Evolutionary conservation across 2,113 vertebrate genomes (phyloP), one percentile per base, ranked within the genome.

Genomic region (Cyprinodon brontotheroides): DNA sequence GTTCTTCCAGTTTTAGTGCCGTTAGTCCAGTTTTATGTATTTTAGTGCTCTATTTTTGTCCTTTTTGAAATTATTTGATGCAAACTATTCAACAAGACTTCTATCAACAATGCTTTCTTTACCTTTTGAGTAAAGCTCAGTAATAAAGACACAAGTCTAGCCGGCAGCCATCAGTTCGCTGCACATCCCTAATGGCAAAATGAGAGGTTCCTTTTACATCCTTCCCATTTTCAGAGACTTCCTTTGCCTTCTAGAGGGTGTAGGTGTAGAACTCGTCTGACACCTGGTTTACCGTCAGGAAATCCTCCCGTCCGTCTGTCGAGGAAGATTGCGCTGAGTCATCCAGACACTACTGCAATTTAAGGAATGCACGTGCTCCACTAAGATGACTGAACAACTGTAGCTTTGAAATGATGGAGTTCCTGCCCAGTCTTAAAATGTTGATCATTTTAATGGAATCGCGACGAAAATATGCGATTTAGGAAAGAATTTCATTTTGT

Each of bases 191-290:
- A 69, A 79, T 15, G 22, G 37, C 22, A 14, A 82, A 78, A 83
- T 72, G 59, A 84, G 2, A 74, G 63, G 60, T 66, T 53, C 61
- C 48, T 37, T 76, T 72, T 12, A 71, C 39, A 78, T 29, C 37
- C 60, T 61, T 74, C 53, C 72, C 61, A 64, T 40, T 38, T 61
- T 41, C 37, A 1, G 57, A 70, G 79, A 69, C 60, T 65, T 65
- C 65, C 47, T 20, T 37, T 62, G 2, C 45, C 4, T 9, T 59
- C 70, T 63, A 57, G 67, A 72, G 65, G 65, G 68, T 72, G 77
- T 68, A 11, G 50, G 57, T 82, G 74, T 74, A 57, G 67, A 73
- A 65, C 48, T 65, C 66, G 64, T 70, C 15, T 78, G 79, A 78
- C 22, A 15, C 36, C 73, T 20, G 73, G 36, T 61, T 38, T 9